These are phyloP conservation scores for Cryptoblepharus egeriae DNA, from an alignment of 2,797 vertebrate genomes.

Conservation along the genomic window DNA sequence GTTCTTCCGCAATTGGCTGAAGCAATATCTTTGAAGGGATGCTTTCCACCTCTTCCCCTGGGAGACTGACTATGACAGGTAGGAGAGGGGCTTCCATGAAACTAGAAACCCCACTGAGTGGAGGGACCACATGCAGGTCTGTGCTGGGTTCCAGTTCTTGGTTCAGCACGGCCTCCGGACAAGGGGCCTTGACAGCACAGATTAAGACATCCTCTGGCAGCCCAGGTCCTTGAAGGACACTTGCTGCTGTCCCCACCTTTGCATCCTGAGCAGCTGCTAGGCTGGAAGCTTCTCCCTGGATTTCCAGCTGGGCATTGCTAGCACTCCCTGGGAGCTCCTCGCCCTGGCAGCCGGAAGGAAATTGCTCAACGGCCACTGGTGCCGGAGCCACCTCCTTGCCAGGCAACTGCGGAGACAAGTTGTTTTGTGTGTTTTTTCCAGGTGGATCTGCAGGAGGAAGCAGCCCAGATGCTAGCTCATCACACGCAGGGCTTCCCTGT, in stretches of 20 bases:
- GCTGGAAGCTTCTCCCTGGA: neutral
- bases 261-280: neutral
- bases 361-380: slow-evolving; percentile 27
- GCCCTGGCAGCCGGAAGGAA: neutral
- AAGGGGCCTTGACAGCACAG: accelerated
- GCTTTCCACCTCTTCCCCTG: slow-evolving; percentile 11
- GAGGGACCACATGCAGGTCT: neutral
- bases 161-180: accelerated
- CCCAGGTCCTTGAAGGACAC: neutral
- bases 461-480: slow-evolving; percentile 9
- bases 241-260: neutral
- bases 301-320: neutral
- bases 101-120: accelerated
- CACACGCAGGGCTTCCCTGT: slow-evolving; percentile 54
- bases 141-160: neutral
- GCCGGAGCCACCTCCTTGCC: neutral
- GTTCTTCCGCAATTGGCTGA: slow-evolving; percentile 66
- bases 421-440: neutral
- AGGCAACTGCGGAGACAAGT: neutral
- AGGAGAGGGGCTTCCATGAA: neutral
- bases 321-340: neutral
- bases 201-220: neutral
- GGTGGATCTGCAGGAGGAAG: neutral
- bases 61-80: accelerated
- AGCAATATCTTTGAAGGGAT: slow-evolving; percentile 19